Evolutionary conservation across 2,888 invertebrate genomes (phyloP).

Genomic region (Anticlea derivata): DNA sequence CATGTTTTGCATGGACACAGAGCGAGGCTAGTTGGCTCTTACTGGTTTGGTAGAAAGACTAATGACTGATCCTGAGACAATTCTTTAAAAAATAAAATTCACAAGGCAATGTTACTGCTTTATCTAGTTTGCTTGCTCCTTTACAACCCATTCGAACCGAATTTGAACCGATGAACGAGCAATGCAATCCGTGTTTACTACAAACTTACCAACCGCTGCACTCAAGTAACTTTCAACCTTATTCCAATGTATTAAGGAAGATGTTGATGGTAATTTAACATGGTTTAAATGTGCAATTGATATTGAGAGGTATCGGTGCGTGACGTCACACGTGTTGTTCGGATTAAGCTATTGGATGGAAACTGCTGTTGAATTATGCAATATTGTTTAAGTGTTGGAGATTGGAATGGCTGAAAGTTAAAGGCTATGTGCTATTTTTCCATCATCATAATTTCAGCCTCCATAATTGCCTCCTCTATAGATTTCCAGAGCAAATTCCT

Average conservation of each 20-base stretch:
- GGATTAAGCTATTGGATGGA: conserved; percentile 26
- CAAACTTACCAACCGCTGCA: not conserved
- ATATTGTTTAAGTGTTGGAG: conserved; percentile 13
- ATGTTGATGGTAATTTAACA: conserved; percentile 14
- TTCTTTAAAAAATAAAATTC: no score
- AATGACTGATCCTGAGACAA: no score
- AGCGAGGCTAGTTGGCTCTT: no score
- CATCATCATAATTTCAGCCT: no score
- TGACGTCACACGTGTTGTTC: conserved; percentile 55
- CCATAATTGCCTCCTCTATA: no score
- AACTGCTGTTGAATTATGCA: conserved; percentile 20
- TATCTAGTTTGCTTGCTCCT: conserved; percentile 34
- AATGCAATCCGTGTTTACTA: conserved; percentile 43
- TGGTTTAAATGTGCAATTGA: conserved; percentile 45
- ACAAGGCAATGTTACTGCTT: no score
- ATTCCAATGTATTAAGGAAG: not conserved
- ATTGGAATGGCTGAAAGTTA: not conserved
- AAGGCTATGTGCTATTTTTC: no score
- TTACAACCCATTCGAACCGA: conserved; percentile 46
- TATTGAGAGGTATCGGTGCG: conserved; percentile 54
- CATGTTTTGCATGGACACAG: no score
- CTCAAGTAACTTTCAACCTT: conserved; percentile 27
- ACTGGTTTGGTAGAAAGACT: no score
- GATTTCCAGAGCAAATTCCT: no score
- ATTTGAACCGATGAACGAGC: conserved; percentile 54